Evolutionary conservation across 2,797 vertebrate species (phyloP).

Genomic region (Perodicticus potto): DNA sequence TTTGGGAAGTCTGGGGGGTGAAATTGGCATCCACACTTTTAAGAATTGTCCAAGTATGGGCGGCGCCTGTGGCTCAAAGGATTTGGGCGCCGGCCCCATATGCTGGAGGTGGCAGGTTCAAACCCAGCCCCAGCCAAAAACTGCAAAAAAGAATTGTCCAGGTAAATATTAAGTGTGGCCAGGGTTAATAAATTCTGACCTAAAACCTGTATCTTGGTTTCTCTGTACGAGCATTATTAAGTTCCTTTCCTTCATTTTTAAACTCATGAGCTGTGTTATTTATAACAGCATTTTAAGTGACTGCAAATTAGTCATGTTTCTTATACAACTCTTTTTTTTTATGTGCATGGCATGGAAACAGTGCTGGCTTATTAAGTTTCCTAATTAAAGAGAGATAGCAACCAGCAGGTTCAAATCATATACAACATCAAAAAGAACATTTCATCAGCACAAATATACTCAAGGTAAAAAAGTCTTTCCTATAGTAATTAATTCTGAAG

Average conservation of each 20-base stretch:
- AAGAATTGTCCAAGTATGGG: background rate
- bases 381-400: background rate
- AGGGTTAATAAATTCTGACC: slow-evolving; percentile 16
- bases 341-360: background rate
- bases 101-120: too few species aligned
- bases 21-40: background rate
- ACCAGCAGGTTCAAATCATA: background rate
- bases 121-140: too few species aligned
- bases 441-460: background rate
- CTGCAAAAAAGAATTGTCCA: background rate
- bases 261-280: background rate
- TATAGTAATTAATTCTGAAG: slow-evolving; percentile 16
- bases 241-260: background rate
- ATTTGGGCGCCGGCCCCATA: too few species aligned
- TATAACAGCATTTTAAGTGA: background rate
- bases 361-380: background rate
- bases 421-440: background rate
- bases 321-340: background rate
- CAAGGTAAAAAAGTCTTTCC: background rate
- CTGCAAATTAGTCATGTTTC: slow-evolving; percentile 35
- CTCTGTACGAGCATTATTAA: background rate
- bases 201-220: background rate
- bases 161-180: background rate
- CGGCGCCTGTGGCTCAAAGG: too few species aligned
- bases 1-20: background rate